Evolutionary conservation across 2,797 vertebrate species (phyloP).

Genomic region (Clarias fuscus): DNA sequence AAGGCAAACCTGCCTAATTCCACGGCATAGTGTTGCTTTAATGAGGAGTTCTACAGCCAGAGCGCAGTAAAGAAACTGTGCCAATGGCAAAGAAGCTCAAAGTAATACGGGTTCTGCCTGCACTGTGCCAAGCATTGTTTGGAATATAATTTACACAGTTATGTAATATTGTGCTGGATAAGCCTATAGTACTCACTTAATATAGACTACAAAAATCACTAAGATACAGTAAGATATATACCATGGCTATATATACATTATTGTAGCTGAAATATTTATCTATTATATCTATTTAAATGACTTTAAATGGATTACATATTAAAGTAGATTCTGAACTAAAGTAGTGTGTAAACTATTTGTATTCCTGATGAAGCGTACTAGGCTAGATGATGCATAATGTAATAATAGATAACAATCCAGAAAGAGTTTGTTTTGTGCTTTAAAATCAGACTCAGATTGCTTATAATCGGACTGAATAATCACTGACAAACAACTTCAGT

Average conservation of each 20-base stretch:
- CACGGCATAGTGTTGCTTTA: not conserved
- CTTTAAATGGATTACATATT: not conserved
- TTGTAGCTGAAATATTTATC: not conserved
- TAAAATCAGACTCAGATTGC: not conserved
- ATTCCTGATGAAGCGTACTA: not conserved
- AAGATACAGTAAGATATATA: not conserved
- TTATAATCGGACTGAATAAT: conserved; percentile 1
- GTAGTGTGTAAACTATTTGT: not conserved
- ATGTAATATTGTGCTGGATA: not conserved
- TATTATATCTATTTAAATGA: not conserved
- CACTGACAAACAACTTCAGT: not conserved
- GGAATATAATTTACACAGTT: not conserved
- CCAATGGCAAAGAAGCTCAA: not conserved
- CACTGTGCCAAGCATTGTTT: not conserved
- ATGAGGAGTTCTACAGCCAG: not conserved
- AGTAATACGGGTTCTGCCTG: not conserved
- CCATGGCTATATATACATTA: not conserved
- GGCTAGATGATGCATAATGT: not conserved
- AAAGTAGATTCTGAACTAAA: not conserved
- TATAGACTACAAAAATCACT: not conserved
- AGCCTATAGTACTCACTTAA: not conserved
- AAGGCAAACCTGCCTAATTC: not conserved
- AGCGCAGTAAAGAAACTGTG: not conserved
- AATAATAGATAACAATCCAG: not conserved
- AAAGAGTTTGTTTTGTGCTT: not conserved